Evolutionary conservation across 2,888 invertebrate genomes (phyloP).

Genomic region (Polymixis lichenea): DNA sequence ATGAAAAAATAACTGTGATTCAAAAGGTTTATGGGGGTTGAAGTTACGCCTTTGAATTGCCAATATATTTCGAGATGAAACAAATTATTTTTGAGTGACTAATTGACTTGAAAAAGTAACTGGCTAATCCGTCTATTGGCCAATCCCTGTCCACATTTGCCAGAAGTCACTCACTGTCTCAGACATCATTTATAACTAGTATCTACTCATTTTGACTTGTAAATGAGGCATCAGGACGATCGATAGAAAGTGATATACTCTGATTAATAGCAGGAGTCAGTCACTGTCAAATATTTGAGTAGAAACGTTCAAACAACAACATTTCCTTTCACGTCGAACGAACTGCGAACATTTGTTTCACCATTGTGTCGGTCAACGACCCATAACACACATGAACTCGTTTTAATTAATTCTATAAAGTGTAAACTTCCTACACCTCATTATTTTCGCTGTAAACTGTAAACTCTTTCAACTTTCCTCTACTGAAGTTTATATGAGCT

Average conservation of each 20-base stretch:
- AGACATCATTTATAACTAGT: slow-evolving; percentile 47
- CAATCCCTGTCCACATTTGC: slow-evolving; percentile 39
- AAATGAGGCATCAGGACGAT: slow-evolving; percentile 54
- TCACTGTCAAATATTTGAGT: slow-evolving; percentile 56
- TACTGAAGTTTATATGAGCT: slow-evolving; percentile 30
- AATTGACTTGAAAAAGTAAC: slow-evolving; percentile 29
- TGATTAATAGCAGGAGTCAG: slow-evolving; percentile 55
- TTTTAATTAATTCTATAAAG: slow-evolving; percentile 54
- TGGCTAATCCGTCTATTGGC: slow-evolving; percentile 23
- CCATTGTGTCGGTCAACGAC: slow-evolving; percentile 53
- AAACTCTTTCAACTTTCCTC: slow-evolving; percentile 40
- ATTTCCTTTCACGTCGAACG: slow-evolving; percentile 47
- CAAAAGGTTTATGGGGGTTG: slow-evolving; percentile 19
- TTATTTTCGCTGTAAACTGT: slow-evolving; percentile 46
- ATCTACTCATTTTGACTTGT: slow-evolving; percentile 35
- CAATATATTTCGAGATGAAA: slow-evolving; percentile 17
- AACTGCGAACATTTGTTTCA: slow-evolving; percentile 29
- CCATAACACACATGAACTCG: slow-evolving; percentile 41
- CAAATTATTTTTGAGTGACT: slow-evolving; percentile 27
- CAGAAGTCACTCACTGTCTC: slow-evolving; percentile 59
- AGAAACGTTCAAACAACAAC: slow-evolving; percentile 45
- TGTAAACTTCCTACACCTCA: slow-evolving; percentile 51
- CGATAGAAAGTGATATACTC: slow-evolving; percentile 56
- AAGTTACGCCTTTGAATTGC: neutral
- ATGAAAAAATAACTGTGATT: slow-evolving; percentile 44